These are phyloP conservation scores for Empis stercorea DNA, from an alignment of 2,888 invertebrate genomes.

Conservation along the genomic window DNA sequence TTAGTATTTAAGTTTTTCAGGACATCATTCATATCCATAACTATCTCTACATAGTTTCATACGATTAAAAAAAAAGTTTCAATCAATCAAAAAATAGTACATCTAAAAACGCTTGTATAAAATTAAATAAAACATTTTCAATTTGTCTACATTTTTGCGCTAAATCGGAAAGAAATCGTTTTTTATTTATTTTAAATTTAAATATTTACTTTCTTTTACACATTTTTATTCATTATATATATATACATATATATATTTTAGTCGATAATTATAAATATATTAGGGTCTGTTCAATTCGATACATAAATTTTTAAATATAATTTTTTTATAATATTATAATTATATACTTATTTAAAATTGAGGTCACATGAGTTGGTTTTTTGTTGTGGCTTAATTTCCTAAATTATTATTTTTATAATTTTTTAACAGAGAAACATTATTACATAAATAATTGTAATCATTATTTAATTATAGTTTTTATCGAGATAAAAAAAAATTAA, in stretches of 20 bases:
- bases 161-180: background rate
- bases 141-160: too few species aligned
- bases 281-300: slow-evolving; percentile 1
- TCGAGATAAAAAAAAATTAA: too few species aligned
- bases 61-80: too few species aligned
- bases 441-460: too few species aligned
- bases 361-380: slow-evolving; percentile 41
- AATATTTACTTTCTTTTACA: background rate
- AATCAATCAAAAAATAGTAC: too few species aligned
- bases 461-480: too few species aligned
- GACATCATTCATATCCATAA: too few species aligned
- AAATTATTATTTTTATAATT: slow-evolving; percentile 19
- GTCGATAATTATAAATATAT: slow-evolving; percentile 6
- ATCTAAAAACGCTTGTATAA: too few species aligned
- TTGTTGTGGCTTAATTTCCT: slow-evolving; percentile 25
- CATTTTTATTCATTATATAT: slow-evolving; percentile 16
- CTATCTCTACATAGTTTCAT: too few species aligned
- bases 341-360: slow-evolving; percentile 34
- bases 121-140: too few species aligned
- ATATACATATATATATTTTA: slow-evolving; percentile 12
- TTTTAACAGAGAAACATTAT: slow-evolving; percentile 4
- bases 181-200: slow-evolving; percentile 13
- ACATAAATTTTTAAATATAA: slow-evolving; percentile 10
- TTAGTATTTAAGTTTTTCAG: too few species aligned
- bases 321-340: slow-evolving; percentile 15